Conservation (phyloP, 2,113 vertebrate species). For the Chloropsis hardwickii region DNA sequence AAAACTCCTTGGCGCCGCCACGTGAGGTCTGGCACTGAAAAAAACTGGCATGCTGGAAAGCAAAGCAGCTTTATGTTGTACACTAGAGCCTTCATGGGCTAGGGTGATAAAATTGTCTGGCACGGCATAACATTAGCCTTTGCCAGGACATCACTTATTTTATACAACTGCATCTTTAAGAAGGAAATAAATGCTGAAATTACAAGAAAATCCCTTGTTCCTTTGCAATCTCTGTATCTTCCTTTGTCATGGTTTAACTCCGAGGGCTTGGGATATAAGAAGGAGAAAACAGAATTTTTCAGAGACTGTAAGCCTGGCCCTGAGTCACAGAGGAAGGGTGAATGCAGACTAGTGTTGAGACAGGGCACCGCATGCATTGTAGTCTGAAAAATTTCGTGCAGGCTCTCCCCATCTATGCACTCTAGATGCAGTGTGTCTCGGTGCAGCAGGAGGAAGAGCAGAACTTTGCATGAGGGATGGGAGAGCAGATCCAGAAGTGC, state of each 20-base stretch:
- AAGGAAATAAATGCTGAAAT: conserved; percentile 21
- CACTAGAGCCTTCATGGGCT: background rate
- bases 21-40: background rate
- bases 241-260: background rate
- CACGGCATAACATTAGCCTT: background rate
- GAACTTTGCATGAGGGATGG: background rate
- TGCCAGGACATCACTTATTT: conserved; percentile 28
- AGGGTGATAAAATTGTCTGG: conserved; percentile 50
- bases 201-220: conserved; percentile 36
- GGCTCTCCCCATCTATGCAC: background rate
- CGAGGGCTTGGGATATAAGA: background rate
- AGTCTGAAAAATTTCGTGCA: background rate
- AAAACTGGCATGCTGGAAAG: background rate
- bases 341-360: background rate
- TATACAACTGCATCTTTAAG: conserved; percentile 5
- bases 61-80: conserved; percentile 1
- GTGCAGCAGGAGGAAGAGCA: background rate
- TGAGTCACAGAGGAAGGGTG: background rate
- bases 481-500: background rate
- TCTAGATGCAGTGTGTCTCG: background rate
- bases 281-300: background rate
- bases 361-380: background rate
- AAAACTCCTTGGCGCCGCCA: background rate
- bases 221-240: conserved; percentile 15
- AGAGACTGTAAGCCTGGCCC: background rate